Evolutionary conservation across 2,797 vertebrate genomes (phyloP), one percentile per base, ranked within the genome.

Genomic region (Iguana delicatissima): DNA sequence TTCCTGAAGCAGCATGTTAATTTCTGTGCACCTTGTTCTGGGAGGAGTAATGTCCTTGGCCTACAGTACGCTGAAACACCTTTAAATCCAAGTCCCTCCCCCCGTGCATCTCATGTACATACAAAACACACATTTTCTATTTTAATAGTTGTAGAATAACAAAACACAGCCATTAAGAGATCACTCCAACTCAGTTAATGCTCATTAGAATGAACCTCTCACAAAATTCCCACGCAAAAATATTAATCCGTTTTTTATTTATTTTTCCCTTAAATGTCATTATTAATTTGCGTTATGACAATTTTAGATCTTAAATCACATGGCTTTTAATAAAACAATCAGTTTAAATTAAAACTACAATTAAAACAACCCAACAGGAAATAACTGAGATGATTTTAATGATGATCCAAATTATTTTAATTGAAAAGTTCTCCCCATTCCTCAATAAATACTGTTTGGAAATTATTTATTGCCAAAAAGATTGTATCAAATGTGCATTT

Each of bases 391-490:
- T 80, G 13, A 35, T 18, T 69, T 52, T 81, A 88, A 88, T 38
- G 13, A 16, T 52, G 50, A n/a, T 62, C 57, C 55, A 59, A 46
- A n/a, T 50, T 13, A 50, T 72, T 81, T 57, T 73, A 59, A 88
- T 82, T 16, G 9, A 88, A 73, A 72, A 73, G 46, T 12, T 55
- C 52, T 57, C 20, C 57, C 18, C 38, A 13, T 26, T 38, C 13
- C 2, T 26, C 4, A 55, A 35, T 52, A 67, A 64, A 64, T 52
- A n/a, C 35, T 22, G 46, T 38, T 69, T 46, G 62, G 26, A 72
- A 26, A 50, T 59, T 29, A 64, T 89, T 76, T 84, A 76, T 84
- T 89, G 57, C 32, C 74, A 81, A 26, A 20, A 80, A 82, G 35
- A 20, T 88, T 12, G 20, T 80, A 16, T 73, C 14, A 62, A 29